Conservation (phyloP, 1,140 invertebrate species). For the Leptoteleia sp. region DNA sequence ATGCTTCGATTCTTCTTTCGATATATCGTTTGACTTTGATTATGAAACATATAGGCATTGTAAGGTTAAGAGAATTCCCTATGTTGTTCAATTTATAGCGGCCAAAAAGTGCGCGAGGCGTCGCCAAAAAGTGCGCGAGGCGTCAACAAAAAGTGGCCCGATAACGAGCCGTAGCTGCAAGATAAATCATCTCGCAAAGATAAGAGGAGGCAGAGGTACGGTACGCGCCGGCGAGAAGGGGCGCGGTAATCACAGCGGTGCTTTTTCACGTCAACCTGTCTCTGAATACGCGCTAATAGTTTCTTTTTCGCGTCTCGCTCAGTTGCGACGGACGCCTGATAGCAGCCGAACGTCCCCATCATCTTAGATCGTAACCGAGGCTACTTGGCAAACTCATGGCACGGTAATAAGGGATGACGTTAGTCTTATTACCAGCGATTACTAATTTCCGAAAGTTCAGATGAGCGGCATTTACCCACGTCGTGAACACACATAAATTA, state of each 20-base stretch:
- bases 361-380: constrained; percentile 35
- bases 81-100: constrained; percentile 30
- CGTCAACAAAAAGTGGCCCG: constrained; percentile 42
- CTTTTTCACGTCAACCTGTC: constrained; percentile 58
- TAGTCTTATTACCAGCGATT: constrained; percentile 59
- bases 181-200: constrained; percentile 55
- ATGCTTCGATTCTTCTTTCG: too few relatives aligned
- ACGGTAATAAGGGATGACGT: constrained; percentile 57
- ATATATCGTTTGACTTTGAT: too few relatives aligned
- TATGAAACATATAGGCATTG: too few relatives aligned
- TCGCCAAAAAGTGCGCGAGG: constrained; percentile 16
- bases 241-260: constrained; percentile 21
- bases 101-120: too few relatives aligned
- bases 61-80: too few relatives aligned
- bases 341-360: constrained; percentile 45
- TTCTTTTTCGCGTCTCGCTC: constrained; percentile 52
- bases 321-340: constrained; percentile 53
- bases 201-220: constrained; percentile 37
- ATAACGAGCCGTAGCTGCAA: constrained; percentile 55
- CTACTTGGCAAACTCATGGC: constrained; percentile 47
- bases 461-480: constrained; percentile 41
- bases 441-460: constrained; percentile 59
- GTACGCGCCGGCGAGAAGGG: constrained; percentile 33
- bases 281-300: constrained; percentile 56
- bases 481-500: constrained; percentile 29